phyloP scores from a whole-genome alignment of 2,113 vertebrate species.

The Xyliphius kryptos region DNA sequence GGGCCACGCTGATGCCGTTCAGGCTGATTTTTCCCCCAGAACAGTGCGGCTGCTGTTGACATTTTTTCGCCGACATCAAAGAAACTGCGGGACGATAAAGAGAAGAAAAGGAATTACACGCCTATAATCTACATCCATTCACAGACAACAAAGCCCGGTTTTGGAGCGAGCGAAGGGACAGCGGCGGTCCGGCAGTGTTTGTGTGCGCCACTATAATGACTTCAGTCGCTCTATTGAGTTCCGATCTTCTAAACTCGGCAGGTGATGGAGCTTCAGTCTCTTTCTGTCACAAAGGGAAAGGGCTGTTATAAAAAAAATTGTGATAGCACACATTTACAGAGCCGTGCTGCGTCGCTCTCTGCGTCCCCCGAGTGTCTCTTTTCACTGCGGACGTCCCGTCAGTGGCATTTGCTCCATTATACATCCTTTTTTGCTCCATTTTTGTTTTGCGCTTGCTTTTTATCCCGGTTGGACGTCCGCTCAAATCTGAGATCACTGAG shows the following conservation, averaged over 20 bases:
- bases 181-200: no score
- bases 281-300: slow-evolving; percentile 5
- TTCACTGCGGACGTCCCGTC: not conserved
- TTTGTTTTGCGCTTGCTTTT: no score
- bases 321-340: slow-evolving; percentile 11
- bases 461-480: no score
- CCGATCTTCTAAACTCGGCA: slow-evolving; percentile 16
- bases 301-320: not conserved
- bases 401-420: no score
- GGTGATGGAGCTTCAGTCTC: slow-evolving; percentile 20
- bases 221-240: slow-evolving; percentile 20
- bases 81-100: slow-evolving; percentile 8
- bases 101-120: slow-evolving; percentile 29
- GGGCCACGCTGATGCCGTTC: not conserved
- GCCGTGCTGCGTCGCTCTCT: slow-evolving; percentile 6
- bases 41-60: slow-evolving; percentile 7
- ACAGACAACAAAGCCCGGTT: slow-evolving; percentile 6
- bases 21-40: not conserved
- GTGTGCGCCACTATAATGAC: slow-evolving; percentile 8
- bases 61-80: slow-evolving; percentile 26
- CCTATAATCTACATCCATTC: slow-evolving; percentile 29
- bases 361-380: not conserved
- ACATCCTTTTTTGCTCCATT: no score
- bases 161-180: not conserved
- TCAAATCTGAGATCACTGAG: no score